Conservation (phyloP, 2,888 invertebrate species). For the Mamestra brassicae region DNA sequence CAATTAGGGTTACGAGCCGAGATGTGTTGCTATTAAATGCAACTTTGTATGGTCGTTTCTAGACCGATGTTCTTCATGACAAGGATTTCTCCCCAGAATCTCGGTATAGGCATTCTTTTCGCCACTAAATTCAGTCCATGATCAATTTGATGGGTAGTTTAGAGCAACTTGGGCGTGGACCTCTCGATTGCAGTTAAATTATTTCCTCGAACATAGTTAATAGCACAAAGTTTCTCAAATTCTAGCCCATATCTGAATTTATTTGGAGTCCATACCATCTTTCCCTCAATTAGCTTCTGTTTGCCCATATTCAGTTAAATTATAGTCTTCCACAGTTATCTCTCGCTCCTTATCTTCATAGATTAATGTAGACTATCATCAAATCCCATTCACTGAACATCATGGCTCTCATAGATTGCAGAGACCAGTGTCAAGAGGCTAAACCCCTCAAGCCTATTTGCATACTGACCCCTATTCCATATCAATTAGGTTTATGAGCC, state of each 20-base stretch:
- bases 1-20: constrained; percentile 47
- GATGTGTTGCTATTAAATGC: constrained; percentile 9
- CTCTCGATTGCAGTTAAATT: not conserved
- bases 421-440: not conserved
- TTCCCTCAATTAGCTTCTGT: too few species aligned
- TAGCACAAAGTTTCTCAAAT: not conserved
- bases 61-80: too few species aligned
- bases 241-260: not conserved
- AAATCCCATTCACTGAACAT: constrained; percentile 2
- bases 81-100: not conserved
- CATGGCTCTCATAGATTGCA: constrained; percentile 5
- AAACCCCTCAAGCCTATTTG: constrained; percentile 40
- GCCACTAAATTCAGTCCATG: not conserved
- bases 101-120: not conserved
- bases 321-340: too few species aligned
- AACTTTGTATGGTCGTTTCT: constrained; percentile 23
- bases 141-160: not conserved
- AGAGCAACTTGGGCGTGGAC: not conserved
- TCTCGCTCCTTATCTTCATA: not conserved
- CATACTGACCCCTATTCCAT: constrained; percentile 55
- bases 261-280: not conserved
- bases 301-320: not conserved
- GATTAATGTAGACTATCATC: not conserved
- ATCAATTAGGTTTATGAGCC: constrained; percentile 49
- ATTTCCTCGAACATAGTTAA: not conserved